A percentile compares a stretch with the other conserved stretches of the same genome.
Evolutionary conservation across 53 echinoderm and acorn worm genomes (phyloP).

Genomic region (Zoroaster sp.): DNA sequence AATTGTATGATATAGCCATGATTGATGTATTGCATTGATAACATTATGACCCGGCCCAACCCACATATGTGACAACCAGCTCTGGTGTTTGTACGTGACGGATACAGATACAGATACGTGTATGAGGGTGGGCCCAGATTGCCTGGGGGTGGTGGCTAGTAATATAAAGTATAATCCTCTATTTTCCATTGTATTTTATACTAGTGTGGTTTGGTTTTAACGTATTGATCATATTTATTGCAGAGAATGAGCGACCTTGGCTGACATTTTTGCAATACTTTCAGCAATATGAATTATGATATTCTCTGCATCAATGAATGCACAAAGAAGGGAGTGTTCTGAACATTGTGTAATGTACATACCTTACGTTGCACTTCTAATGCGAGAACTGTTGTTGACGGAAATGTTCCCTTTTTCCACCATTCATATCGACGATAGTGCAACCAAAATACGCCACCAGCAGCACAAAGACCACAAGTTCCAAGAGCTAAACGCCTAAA

Average conservation of each 20-base stretch:
- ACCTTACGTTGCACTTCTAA: constrained; percentile 38
- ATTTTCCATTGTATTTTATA: too few relatives aligned
- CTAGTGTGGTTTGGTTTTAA: too few relatives aligned
- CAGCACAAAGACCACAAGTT: constrained; percentile 33
- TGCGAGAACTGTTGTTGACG: constrained; percentile 36
- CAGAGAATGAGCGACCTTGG: background rate
- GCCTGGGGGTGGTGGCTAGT: too few relatives aligned
- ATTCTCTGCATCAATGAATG: background rate
- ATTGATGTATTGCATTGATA: too few relatives aligned
- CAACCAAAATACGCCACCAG: constrained; percentile 17
- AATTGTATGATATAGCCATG: too few relatives aligned
- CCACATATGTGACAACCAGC: too few relatives aligned
- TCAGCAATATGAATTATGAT: background rate
- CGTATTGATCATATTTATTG: background rate
- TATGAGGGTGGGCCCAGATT: too few relatives aligned
- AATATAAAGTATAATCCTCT: too few relatives aligned
- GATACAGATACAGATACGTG: too few relatives aligned
- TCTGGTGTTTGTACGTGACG: too few relatives aligned
- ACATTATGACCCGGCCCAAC: too few relatives aligned
- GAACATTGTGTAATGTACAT: background rate
- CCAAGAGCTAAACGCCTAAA: constrained; percentile 1
- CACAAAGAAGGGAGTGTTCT: background rate
- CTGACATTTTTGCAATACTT: background rate
- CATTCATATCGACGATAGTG: background rate
- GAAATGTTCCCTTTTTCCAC: constrained; percentile 11